Evolutionary conservation across 2,797 vertebrate species (phyloP), one percentile per base, ranked within the genome.

Genomic region (Distichodus sexfasciatus): DNA sequence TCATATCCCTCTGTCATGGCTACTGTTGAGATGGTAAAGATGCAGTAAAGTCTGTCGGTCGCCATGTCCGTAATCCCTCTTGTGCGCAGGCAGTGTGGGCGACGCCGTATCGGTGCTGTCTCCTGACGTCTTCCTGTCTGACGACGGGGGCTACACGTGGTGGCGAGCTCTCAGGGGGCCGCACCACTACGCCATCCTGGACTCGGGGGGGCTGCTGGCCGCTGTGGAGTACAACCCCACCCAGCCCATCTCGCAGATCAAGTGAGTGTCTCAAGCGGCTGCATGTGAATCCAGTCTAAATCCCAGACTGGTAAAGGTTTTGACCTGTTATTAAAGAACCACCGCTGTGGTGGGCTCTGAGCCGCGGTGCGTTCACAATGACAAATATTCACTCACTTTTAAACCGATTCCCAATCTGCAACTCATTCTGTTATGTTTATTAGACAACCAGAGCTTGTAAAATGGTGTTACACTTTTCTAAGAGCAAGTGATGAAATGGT

Each of bases 101-200:
- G 94, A 96, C 7, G 89, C 93, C 40, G 91, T 96, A 78, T 96
- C 95, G 0, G 87, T 94, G 81, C 87, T 94, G 87, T 90, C 76
- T 66, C 93, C 95, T 0, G 94, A 96, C 3, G 94, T 98, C 43
- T 98, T 94, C 48, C 93, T 97, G 79, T 97, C 96, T 2, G 95
- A 96, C 50, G 95, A 98, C 1, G 96, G 96, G 0, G 96, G 96
- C 6, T 98, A 98, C 85, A 93, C 90, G 0, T 98, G 96, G 96
- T 75, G 90, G 0, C 87, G 86, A 78, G 95, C 93, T 68, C 89
- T 98, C 35, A 76, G 88, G 66, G 94, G 95, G 5, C 95, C 96
- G 0, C 96, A 98, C 86, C 92, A 97, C 72, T 98, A 97, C 0
- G 93, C 94, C 76, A 94, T 98, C 58, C 82, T 98, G 81, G 95